Evolutionary conservation across 2,113 vertebrate species (phyloP).

Genomic region (Trochalopteron elliotii): DNA sequence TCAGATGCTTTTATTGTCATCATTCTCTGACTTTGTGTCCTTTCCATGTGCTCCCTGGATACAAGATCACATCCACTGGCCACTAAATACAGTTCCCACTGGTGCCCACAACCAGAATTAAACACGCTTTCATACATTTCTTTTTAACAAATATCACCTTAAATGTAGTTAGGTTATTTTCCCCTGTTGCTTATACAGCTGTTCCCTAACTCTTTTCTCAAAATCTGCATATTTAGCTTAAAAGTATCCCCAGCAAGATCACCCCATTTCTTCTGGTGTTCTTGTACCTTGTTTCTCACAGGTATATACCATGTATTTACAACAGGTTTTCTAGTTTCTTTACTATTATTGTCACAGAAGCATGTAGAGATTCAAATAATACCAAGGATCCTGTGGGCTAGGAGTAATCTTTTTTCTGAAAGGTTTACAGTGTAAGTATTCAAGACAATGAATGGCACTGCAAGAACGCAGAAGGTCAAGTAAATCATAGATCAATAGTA

Average conservation of each 20-base stretch:
- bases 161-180: not conserved
- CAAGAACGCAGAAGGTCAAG: not conserved
- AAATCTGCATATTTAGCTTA: not conserved
- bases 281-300: not conserved
- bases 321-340: not conserved
- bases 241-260: not conserved
- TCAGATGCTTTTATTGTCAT: not conserved
- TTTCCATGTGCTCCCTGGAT: not conserved
- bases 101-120: not conserved
- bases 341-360: not conserved
- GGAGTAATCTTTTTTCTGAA: not conserved
- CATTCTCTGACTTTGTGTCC: not conserved
- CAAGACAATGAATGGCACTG: not conserved
- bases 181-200: not conserved
- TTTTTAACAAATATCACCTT: not conserved
- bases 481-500: not conserved
- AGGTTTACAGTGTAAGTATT: not conserved
- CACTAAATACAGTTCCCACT: not conserved
- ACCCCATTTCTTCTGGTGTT: not conserved
- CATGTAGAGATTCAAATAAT: not conserved
- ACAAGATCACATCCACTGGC: not conserved
- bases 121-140: not conserved
- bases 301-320: not conserved
- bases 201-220: not conserved
- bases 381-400: not conserved